Percentiles rank a stretch among this genome's conserved stretches.
phyloP scores from a whole-genome alignment of 2,888 invertebrate genomes.

The Polylopha cassiicola region DNA sequence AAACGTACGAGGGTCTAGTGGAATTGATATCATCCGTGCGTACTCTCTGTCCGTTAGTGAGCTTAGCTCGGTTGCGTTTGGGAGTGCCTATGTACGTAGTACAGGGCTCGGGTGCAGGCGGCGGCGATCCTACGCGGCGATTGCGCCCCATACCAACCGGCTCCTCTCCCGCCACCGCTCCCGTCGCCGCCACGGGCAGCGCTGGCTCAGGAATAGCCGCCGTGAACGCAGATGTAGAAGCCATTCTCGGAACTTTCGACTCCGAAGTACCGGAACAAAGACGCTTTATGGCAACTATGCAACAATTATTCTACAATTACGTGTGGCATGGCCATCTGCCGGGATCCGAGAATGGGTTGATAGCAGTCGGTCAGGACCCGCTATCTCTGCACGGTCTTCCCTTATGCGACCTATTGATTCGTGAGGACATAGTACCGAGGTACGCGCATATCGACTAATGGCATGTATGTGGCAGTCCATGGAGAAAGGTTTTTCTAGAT shows the following conservation, averaged over 20 bases:
- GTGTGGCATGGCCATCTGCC: constrained; percentile 85
- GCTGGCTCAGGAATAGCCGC: constrained; percentile 60
- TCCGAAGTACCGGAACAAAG: constrained; percentile 84
- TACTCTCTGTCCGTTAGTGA: constrained; percentile 86
- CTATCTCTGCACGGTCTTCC: constrained; percentile 80
- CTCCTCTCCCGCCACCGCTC: no score
- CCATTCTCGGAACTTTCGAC: constrained; percentile 86
- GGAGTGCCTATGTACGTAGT: constrained; percentile 85
- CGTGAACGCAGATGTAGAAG: constrained; percentile 83
- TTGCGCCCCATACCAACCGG: no score
- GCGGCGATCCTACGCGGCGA: constrained; percentile 42
- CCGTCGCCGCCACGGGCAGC: background rate
- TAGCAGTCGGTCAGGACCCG: constrained; percentile 84
- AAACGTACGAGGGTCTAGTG: constrained; percentile 82
- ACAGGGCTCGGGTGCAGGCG: constrained; percentile 78
- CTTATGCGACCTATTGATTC: constrained; percentile 87
- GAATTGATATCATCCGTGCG: constrained; percentile 87
- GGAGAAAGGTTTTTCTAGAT: background rate
- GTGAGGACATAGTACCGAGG: constrained; percentile 83
- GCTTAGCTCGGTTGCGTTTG: constrained; percentile 79
- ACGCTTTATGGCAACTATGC: constrained; percentile 86
- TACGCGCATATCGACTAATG: constrained; percentile 86
- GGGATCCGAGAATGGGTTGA: constrained; percentile 78
- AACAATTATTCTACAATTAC: constrained; percentile 88
- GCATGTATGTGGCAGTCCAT: background rate